Base-by-base conservation (phyloP, 2,797 vertebrate genomes). In the Threskiornis aethiopicus region DNA sequence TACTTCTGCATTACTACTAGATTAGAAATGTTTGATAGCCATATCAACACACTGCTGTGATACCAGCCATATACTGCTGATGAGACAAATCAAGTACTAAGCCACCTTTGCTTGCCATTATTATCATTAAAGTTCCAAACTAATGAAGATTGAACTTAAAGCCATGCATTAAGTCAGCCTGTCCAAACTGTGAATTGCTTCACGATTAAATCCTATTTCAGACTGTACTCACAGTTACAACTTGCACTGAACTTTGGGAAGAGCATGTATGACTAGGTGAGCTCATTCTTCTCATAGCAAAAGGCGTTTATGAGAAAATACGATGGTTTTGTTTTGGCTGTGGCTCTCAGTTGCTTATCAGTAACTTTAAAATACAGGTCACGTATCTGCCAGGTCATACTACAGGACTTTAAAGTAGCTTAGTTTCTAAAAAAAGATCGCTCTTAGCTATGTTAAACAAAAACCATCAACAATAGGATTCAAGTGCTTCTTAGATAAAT, bases 401-500 rank as follows among this genome's bases (percentile, higher is more conserved):
- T 75, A 33, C 39, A 65, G 75, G 75, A 66, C 51, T 69, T 80
- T 46, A 95, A 96, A 95, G 93, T 89, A 96, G 95, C 96, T 97
- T 97, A 93, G 92, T 67, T 83, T 93, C 83, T 94, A 93, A 96
- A 93, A 95, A 89, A 93, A 81, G 78, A 69, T 91, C 75, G 18
- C 33, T 94, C 87, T 84, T 84, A 84, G 64, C 78, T 83, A 6
- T 1, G 11, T 94, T 93, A 65, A 87, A 94, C 65, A 89, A 89
- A 96, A 89, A 39, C 82, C 90, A 83, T 94, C 92, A 89, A 91
- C 87, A 94, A 22, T 15, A 80, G 89, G 88, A 91, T 93, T 94
- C 59, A 72, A 47, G 41, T 71, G 57, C 71, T 92, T 51, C 88
- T 94, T 86, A 65, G 57, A 66, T 78, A 91, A 93, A 84, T 84